Conservation (phyloP, 1,140 invertebrate species). For the Eulimnadia texana region DNA sequence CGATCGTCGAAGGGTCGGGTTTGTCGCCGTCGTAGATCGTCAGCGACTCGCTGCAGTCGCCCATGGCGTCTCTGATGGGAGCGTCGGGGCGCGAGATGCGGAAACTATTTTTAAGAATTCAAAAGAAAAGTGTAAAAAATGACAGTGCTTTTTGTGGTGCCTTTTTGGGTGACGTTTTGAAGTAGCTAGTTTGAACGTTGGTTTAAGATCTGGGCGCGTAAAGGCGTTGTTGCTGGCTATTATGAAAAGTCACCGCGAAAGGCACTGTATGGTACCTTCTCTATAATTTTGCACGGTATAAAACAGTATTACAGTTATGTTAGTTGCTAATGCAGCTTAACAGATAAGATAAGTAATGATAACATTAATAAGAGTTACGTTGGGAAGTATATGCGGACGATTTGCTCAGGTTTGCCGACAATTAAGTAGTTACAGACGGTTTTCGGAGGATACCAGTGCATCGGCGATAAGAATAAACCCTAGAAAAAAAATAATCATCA, state of each 20-base stretch:
- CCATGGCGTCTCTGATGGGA: constrained; percentile 42
- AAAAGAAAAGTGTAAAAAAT: constrained; percentile 1
- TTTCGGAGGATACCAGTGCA: constrained; percentile 81
- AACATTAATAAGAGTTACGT: constrained; percentile 36
- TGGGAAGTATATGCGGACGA: constrained; percentile 72
- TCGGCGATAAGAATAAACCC: constrained; percentile 61
- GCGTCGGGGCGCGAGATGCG: constrained; percentile 76
- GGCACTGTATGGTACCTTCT: too few relatives aligned
- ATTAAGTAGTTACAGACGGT: constrained; percentile 81
- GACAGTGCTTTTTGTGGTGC: too few relatives aligned
- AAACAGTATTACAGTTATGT: too few relatives aligned
- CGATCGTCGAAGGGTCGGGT: constrained; percentile 70
- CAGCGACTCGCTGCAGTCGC: constrained; percentile 73
- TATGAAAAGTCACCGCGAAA: too few relatives aligned
- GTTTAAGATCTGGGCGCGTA: too few relatives aligned
- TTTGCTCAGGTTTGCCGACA: constrained; percentile 63
- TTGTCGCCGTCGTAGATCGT: constrained; percentile 71
- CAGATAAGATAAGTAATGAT: too few relatives aligned
- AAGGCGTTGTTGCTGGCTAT: too few relatives aligned
- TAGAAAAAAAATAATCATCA: background rate
- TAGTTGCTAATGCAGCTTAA: too few relatives aligned
- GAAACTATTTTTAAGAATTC: constrained; percentile 41
- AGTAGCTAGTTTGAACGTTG: too few relatives aligned
- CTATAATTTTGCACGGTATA: too few relatives aligned
- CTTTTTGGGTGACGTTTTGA: background rate